These are phyloP conservation scores for Leptodactylus fuscus DNA, from an alignment of 2,113 vertebrate species.

Conservation along the genomic window DNA sequence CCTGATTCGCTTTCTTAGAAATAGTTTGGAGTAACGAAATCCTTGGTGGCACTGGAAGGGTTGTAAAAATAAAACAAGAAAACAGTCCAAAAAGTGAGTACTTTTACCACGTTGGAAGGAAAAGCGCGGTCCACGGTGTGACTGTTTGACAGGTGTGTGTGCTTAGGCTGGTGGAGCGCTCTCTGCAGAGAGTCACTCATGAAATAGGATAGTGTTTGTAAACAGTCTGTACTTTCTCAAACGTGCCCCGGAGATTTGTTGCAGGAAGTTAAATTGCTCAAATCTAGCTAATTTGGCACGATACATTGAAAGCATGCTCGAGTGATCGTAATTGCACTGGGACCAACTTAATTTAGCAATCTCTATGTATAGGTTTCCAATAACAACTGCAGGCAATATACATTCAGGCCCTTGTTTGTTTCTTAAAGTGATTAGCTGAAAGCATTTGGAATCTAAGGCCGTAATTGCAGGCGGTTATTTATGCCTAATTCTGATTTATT, in stretches of 20 bases:
- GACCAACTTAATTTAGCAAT: conserved; percentile 79
- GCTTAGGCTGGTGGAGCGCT: conserved; percentile 58
- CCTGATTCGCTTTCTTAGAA: conserved; percentile 62
- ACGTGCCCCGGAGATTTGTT: conserved; percentile 78
- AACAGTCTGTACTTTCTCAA: conserved; percentile 90
- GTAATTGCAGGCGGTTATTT: conserved; percentile 77
- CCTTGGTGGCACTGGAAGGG: conserved; percentile 67
- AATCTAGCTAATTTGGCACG: conserved; percentile 87
- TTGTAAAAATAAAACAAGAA: conserved; percentile 59
- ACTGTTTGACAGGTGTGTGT: conserved; percentile 79
- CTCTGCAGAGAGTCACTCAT: conserved; percentile 62
- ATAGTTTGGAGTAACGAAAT: conserved; percentile 63
- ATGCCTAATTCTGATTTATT: conserved; percentile 76
- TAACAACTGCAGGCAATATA: conserved; percentile 80
- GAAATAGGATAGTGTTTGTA: conserved; percentile 86
- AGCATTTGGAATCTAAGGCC: conserved; percentile 78
- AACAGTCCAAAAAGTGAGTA: conserved; percentile 43
- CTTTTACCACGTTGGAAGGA: conserved; percentile 44
- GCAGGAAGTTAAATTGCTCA: conserved; percentile 86
- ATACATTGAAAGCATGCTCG: conserved; percentile 78
- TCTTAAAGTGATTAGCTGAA: conserved; percentile 79
- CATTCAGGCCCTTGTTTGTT: conserved; percentile 77
- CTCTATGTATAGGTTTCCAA: conserved; percentile 78
- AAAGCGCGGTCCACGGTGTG: conserved; percentile 58
- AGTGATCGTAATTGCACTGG: conserved; percentile 84